phyloP scores from a whole-genome alignment of 2,113 vertebrate genomes.

The Gymnarchus niloticus region DNA sequence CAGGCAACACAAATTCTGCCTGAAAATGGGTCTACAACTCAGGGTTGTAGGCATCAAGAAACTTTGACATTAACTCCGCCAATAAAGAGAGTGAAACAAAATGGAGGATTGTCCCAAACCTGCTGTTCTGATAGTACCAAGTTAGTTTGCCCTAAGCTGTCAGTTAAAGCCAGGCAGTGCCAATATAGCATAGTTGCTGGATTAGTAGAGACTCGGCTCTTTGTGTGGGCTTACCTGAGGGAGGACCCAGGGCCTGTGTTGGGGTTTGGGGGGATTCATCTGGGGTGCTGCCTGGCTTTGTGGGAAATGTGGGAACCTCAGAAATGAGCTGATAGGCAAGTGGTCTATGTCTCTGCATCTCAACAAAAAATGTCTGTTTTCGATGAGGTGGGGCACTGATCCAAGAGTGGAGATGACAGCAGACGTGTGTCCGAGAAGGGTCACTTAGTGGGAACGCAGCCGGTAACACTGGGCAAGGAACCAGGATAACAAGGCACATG shows the following conservation, averaged over 20 bases:
- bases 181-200: background rate
- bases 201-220: background rate
- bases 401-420: too few relatives aligned
- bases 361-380: background rate
- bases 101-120: background rate
- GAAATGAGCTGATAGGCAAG: background rate
- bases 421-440: too few relatives aligned
- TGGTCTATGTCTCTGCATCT: too few relatives aligned
- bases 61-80: slow-evolving; percentile 7
- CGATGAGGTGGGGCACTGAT: too few relatives aligned
- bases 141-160: slow-evolving; percentile 3
- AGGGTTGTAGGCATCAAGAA: background rate
- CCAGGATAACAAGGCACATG: too few relatives aligned
- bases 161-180: background rate
- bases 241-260: background rate
- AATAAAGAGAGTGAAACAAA: slow-evolving; percentile 2
- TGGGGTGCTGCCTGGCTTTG: background rate
- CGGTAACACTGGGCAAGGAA: too few relatives aligned
- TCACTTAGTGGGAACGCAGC: too few relatives aligned
- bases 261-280: background rate
- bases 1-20: background rate
- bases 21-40: background rate
- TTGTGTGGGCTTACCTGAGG: background rate
- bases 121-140: background rate
- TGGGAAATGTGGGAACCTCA: background rate